Percentiles rank a stretch among this genome's conserved stretches.
phyloP scores from a whole-genome alignment of 2,888 invertebrate species.

The Aproaerema taeniolella region DNA sequence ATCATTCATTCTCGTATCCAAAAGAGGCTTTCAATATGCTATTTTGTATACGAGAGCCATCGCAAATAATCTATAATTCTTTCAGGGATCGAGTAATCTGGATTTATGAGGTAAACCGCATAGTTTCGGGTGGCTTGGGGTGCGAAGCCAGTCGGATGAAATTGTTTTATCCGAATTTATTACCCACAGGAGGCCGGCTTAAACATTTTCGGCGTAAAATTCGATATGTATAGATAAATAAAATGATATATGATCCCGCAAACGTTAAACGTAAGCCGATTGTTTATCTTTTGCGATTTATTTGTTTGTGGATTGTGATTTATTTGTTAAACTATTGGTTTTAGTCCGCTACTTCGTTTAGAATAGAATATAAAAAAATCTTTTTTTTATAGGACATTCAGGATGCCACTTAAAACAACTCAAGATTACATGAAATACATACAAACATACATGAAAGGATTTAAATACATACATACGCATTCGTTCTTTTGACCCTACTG shows the following conservation, averaged over 20 bases:
- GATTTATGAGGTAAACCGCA: conserved; percentile 60
- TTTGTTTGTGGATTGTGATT: too few relatives aligned
- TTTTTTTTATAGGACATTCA: too few relatives aligned
- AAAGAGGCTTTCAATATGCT: conserved; percentile 11
- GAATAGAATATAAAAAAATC: too few relatives aligned
- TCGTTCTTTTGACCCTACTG: too few relatives aligned
- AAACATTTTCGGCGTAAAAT: conserved; percentile 49
- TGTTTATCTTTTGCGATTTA: too few relatives aligned
- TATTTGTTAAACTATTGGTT: too few relatives aligned
- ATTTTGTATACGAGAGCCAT: conserved; percentile 39
- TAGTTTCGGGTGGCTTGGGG: conserved; percentile 61
- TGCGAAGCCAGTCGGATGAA: conserved; percentile 56
- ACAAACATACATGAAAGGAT: too few relatives aligned
- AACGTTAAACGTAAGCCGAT: too few relatives aligned
- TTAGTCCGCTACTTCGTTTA: too few relatives aligned
- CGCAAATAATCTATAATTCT: conserved; percentile 55
- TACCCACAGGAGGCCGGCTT: conserved; percentile 50
- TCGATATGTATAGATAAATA: conserved; percentile 39
- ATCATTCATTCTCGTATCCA: background rate
- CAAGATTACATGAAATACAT: too few relatives aligned
- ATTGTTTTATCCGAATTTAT: conserved; percentile 71
- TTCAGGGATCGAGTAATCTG: conserved; percentile 53
- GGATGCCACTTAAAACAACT: too few relatives aligned
- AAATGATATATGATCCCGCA: conserved; percentile 15
- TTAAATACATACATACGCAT: too few relatives aligned